A percentile compares a stretch with the other conserved stretches of the same genome.
Conservation (phyloP, 2,888 invertebrate genomes). For the Noctua fimbriata region DNA sequence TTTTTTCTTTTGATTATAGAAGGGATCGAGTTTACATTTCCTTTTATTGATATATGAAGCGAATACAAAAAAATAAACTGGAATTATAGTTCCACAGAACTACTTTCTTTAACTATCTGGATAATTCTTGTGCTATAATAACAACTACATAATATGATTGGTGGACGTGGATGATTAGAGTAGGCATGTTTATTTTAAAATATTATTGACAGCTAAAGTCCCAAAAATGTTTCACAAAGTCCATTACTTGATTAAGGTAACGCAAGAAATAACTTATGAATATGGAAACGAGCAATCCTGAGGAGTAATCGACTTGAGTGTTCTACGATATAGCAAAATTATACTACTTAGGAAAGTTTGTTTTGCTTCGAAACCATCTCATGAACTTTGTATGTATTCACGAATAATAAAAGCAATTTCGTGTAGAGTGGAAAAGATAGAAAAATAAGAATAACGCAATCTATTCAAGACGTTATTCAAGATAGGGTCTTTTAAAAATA, state of each 20-base stretch:
- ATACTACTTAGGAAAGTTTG: constrained; percentile 7
- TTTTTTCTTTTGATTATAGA: constrained; percentile 14
- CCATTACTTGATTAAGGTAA: constrained; percentile 48
- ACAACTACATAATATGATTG: background rate
- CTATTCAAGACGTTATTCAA: constrained; percentile 2
- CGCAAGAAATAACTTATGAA: constrained; percentile 32
- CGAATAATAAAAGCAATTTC: constrained; percentile 32
- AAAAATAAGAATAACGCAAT: background rate
- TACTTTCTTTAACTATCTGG: background rate
- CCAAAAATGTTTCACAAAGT: constrained; percentile 18
- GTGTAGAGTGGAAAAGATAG: background rate
- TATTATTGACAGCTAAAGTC: constrained; percentile 5
- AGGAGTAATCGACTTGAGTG: constrained; percentile 46
- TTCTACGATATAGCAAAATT: constrained; percentile 31
- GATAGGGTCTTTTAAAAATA: too few species aligned
- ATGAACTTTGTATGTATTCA: constrained; percentile 15
- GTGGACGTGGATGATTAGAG: background rate
- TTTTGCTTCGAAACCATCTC: constrained; percentile 13
- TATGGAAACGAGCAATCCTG: constrained; percentile 33
- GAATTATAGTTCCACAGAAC: background rate
- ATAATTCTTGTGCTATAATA: background rate
- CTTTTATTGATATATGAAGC: constrained; percentile 18
- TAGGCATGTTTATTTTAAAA: background rate
- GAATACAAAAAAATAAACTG: constrained; percentile 13
- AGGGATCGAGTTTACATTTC: constrained; percentile 14